These are phyloP conservation scores for Atta colombica DNA, from an alignment of 1,140 invertebrate genomes.

Conservation along the genomic window DNA sequence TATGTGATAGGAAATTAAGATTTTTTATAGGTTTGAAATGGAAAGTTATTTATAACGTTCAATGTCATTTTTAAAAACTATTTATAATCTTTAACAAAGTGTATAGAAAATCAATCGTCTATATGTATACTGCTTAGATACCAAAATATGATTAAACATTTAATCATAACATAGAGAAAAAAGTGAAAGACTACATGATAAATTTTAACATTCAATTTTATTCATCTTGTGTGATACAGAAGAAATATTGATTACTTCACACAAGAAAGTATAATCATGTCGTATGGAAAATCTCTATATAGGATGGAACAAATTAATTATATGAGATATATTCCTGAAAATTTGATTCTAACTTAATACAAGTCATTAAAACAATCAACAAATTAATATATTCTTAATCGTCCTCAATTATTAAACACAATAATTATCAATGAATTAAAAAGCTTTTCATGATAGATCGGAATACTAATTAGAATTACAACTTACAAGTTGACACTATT, in stretches of 20 bases:
- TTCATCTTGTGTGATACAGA: not conserved
- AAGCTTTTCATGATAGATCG: not conserved
- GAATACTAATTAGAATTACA: not conserved
- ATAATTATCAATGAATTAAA: not conserved
- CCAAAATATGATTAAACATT: conserved; percentile 36
- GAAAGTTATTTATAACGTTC: conserved; percentile 47
- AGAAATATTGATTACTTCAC: not conserved
- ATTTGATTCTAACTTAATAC: not conserved
- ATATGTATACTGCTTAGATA: not conserved
- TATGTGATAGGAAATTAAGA: not conserved
- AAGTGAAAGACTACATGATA: conserved; percentile 16
- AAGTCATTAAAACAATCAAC: not conserved
- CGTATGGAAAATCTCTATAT: not conserved
- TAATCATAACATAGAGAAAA: not conserved
- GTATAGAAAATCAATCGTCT: conserved; percentile 55
- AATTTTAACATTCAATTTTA: conserved; percentile 16
- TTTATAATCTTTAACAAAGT: conserved; percentile 39
- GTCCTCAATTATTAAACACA: not conserved
- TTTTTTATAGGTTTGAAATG: conserved; percentile 42
- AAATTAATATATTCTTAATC: conserved; percentile 20
- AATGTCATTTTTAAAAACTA: conserved; percentile 47
- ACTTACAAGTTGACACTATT: not conserved
- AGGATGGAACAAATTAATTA: not conserved
- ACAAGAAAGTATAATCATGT: not conserved
- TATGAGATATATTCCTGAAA: not conserved